Base-by-base conservation (phyloP, 2,113 vertebrate genomes). In the Galbula dea region DNA sequence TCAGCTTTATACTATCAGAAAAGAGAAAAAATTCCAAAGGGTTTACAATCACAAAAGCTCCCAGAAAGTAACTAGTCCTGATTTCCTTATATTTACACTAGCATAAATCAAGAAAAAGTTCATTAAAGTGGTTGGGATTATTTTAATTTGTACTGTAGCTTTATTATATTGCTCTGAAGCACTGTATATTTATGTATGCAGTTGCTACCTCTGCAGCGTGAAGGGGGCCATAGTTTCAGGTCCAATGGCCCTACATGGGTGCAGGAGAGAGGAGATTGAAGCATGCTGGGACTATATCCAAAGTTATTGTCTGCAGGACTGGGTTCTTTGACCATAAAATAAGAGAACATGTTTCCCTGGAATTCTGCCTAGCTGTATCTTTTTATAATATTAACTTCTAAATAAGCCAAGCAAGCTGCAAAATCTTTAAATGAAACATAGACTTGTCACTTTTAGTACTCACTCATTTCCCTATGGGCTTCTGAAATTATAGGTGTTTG, bases 261-360 rank as follows among this genome's bases (percentile, higher is more conserved):
- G 49, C 41, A 79, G 45, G 24, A 48, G 55, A 92, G 57, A 90
- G 29, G 55, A 90, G 32, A 34, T 0, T 71, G 46, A 51, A 86
- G 4, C 7, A 6, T 75, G 41, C 12, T 69, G 46, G n/a, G 45
- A 69, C 36, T 65, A 7, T 41, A 78, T 41, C 27, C 34, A n/a
- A 36, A 92, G 29, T 77, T 66, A 46, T 13, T 77, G 37, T 93
- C 69, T 74, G 41, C 43, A 91, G 88, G 39, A 94, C 65, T 79
- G 39, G 66, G 15, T 16, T 89, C 39, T 94, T 93, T 84, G 66
- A 77, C 71, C 0, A 0, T 88, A 86, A 94, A 94, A 80, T 41
- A 75, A 73, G 74, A 69, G 48, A 88, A 82, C 32, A 67, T 29
- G 15, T 39, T 93, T 94, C 90, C 43, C 78, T 96, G 86, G 81